Evolutionary conservation across 2,888 invertebrate genomes (phyloP).

Genomic region (Agrotis segetum): DNA sequence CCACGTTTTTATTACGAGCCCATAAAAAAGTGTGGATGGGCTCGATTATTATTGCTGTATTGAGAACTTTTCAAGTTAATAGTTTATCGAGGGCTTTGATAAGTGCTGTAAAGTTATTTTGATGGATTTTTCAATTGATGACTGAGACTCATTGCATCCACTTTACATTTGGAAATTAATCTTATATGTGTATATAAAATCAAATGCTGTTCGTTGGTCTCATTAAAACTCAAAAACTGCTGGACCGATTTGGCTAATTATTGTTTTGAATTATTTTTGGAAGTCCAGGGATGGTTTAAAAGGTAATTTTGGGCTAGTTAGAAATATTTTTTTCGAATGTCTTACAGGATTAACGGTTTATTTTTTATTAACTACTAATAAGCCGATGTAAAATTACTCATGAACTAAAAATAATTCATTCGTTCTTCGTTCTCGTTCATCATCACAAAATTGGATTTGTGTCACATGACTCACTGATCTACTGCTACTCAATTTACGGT

Average conservation of each 20-base stretch:
- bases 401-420: conserved; percentile 65
- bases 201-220: too few species aligned
- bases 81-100: conserved; percentile 15
- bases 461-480: conserved; percentile 71
- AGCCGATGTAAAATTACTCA: conserved; percentile 14
- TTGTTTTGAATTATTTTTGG: too few species aligned
- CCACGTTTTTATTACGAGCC: conserved; percentile 66
- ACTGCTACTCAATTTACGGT: conserved; percentile 53
- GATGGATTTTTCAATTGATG: conserved; percentile 13
- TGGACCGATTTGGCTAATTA: too few species aligned
- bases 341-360: not conserved
- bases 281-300: too few species aligned
- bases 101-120: conserved; percentile 15
- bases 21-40: conserved; percentile 63
- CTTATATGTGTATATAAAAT: too few species aligned
- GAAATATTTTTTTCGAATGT: too few species aligned
- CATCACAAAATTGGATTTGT: conserved; percentile 75
- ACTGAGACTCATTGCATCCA: not conserved
- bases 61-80: conserved; percentile 14
- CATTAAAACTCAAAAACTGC: too few species aligned
- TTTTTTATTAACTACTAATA: not conserved
- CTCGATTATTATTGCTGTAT: conserved; percentile 29
- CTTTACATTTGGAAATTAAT: too few species aligned
- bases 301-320: too few species aligned
- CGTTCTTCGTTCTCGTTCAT: conserved; percentile 60